Evolutionary conservation across 2,888 invertebrate genomes (phyloP).

Genomic region (Hesperia comma): DNA sequence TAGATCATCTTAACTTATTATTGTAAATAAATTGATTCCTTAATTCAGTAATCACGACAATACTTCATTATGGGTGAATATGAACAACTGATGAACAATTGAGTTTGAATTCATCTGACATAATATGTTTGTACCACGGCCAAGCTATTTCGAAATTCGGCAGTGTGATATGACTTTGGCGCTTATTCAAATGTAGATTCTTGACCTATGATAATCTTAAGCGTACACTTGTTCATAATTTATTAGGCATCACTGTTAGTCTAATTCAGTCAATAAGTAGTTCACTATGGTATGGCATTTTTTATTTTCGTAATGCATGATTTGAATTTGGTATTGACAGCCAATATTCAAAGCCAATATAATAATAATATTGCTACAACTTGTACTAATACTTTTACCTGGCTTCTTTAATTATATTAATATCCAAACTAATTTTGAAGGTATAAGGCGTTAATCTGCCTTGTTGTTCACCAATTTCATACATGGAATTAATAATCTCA

Average conservation of each 20-base stretch:
- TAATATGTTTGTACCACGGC: conserved; percentile 61
- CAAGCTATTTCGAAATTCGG: conserved; percentile 71
- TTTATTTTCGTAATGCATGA: conserved; percentile 20
- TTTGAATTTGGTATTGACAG: not conserved
- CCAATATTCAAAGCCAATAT: too few relatives aligned
- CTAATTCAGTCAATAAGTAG: conserved; percentile 19
- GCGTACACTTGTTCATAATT: conserved; percentile 26
- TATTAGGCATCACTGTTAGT: conserved; percentile 13
- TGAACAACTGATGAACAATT: conserved; percentile 6
- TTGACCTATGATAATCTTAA: conserved; percentile 55
- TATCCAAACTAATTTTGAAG: too few relatives aligned
- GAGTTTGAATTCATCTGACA: conserved; percentile 18
- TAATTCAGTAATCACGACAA: not conserved
- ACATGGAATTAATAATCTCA: too few relatives aligned
- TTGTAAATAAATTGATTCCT: not conserved
- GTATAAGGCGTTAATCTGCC: too few relatives aligned
- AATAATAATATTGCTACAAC: too few relatives aligned
- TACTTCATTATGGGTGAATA: not conserved
- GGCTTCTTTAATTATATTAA: too few relatives aligned
- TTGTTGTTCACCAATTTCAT: too few relatives aligned
- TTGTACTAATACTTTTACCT: too few relatives aligned
- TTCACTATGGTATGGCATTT: conserved; percentile 31
- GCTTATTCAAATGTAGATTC: conserved; percentile 69
- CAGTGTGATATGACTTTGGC: conserved; percentile 65
- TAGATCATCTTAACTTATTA: not conserved